Conservation (phyloP, 1,140 invertebrate species). For the Dreissena polymorpha region DNA sequence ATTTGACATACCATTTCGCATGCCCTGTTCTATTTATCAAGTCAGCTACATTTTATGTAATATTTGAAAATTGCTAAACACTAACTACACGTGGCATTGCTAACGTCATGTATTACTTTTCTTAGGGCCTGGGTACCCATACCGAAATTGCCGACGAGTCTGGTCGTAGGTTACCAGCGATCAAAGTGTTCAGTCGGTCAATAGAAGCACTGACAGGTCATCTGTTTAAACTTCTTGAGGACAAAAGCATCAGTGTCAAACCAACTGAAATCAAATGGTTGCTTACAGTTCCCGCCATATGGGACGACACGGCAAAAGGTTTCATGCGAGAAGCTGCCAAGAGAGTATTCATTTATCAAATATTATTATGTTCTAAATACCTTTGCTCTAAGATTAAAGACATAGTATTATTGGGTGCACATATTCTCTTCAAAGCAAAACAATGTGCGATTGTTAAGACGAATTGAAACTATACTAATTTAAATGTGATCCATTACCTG, state of each 20-base stretch:
- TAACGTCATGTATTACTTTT: no score
- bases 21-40: no score
- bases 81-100: no score
- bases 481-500: background rate
- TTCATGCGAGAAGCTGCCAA: constrained; percentile 50
- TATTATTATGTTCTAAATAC: background rate
- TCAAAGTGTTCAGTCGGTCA: constrained; percentile 42
- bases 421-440: background rate
- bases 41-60: no score
- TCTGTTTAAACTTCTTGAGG: constrained; percentile 18
- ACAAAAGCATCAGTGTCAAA: background rate
- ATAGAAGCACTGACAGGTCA: constrained; percentile 42
- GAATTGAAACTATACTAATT: background rate
- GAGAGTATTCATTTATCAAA: background rate
- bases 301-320: constrained; percentile 47
- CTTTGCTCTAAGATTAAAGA: background rate
- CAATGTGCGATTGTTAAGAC: no score
- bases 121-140: constrained; percentile 17
- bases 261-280: constrained; percentile 35
- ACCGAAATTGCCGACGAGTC: constrained; percentile 27
- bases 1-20: no score
- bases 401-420: background rate
- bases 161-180: constrained; percentile 29
- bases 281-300: constrained; percentile 49
- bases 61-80: no score